phyloP scores from a whole-genome alignment of 1,140 invertebrate species.

The Bombus waltoni region DNA sequence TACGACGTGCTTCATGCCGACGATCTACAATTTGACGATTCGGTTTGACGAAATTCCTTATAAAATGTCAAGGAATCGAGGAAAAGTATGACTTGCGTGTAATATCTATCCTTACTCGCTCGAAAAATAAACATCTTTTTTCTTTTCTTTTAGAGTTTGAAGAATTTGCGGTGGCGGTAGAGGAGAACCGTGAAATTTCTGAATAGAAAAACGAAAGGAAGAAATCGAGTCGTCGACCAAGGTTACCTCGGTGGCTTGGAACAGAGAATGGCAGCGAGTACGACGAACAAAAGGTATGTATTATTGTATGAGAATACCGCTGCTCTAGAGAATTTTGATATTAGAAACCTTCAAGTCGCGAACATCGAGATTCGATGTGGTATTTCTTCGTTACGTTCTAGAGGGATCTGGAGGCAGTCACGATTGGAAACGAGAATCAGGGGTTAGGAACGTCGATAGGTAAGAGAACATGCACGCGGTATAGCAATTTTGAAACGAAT shows the following conservation, averaged over 20 bases:
- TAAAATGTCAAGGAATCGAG: too few species aligned
- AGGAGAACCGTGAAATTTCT: neutral
- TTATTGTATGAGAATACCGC: neutral
- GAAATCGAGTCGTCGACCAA: neutral
- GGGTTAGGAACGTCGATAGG: conserved; percentile 6
- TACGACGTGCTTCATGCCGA: too few species aligned
- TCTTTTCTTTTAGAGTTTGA: neutral
- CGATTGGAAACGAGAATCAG: neutral
- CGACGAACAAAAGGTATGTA: too few species aligned
- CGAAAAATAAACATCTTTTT: neutral
- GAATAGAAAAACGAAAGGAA: too few species aligned
- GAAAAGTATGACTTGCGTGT: neutral
- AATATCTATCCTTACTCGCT: neutral
- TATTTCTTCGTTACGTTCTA: conserved; percentile 26
- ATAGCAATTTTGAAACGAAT: conserved; percentile 43
- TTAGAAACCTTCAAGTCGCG: neutral
- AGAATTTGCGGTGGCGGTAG: neutral
- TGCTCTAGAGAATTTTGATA: neutral
- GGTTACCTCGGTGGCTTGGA: neutral
- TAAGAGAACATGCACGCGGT: neutral
- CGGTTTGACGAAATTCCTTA: neutral
- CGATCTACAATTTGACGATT: neutral
- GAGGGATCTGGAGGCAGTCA: neutral
- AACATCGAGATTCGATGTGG: conserved; percentile 46
- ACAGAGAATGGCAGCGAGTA: neutral